Base-by-base conservation (phyloP, 1,140 invertebrate species). In the Cryptotermes secundus region DNA sequence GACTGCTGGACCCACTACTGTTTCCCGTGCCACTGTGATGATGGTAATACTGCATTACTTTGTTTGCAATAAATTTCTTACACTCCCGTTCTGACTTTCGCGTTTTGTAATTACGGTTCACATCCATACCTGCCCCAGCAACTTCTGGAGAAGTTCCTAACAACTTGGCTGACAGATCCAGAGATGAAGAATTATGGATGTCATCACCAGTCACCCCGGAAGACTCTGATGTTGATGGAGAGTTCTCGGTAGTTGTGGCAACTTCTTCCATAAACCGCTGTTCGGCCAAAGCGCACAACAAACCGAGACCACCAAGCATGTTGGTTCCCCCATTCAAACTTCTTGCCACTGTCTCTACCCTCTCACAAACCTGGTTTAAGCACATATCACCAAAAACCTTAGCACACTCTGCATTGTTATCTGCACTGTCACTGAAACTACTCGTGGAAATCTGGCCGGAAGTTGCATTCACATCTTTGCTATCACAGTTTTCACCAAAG, bases 211-310 rank as follows among this genome's bases (percentile, higher is more conserved):
- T 79, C 36, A n/a, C 26, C 38, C 19, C 59, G 9, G 72, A 36
- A 14, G 79, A 34, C 34, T 42, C 34, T 49, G 42, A 83, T 84
- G 14, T 49, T 34, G 16, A 72, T 80, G 53, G 42, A 49, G 45
- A 83, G n/a, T 80, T 85, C 82, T 59, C 83, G 82, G 19, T 42
- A 45, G 34, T 72, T 79, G n/a, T 85, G 42, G 31, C 85, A 53
- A 22, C 92, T 89, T 96, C 95, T 87, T 96, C 95, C 89, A 95
- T 93, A 84, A 96, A 94, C 83, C 95, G 92, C 87, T 97, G 96
- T 87, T 97, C 96, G 0, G 96, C 96, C 36, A 97, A 89, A 1
- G 96, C 96, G 89, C 96, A 97, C 9, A 97, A 88, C 36, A 97
- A 89, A 84, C 95, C 95, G 35, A 97, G 89, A 1, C 96, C 95